Conservation (phyloP, 2,113 vertebrate species). For the Orcinus orca region DNA sequence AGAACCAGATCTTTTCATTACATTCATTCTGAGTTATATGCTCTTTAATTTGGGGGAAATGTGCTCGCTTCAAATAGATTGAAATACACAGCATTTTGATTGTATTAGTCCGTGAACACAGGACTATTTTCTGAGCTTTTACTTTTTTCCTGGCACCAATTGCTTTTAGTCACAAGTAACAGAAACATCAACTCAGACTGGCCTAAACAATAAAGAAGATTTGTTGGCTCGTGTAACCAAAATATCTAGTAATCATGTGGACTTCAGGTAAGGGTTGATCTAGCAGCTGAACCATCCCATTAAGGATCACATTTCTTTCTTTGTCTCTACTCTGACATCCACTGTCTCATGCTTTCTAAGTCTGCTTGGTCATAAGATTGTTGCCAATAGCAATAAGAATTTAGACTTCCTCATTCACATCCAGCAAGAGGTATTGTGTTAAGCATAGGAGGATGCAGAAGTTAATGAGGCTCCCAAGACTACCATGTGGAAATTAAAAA, state of each 20-base stretch:
- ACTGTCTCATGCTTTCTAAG: not conserved
- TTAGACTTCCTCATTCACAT: not conserved
- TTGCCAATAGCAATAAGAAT: constrained; percentile 12
- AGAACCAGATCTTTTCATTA: not conserved
- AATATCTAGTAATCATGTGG: not conserved
- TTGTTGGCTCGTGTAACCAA: not conserved
- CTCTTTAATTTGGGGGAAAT: not conserved
- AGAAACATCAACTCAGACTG: not conserved
- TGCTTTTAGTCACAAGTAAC: constrained; percentile 29
- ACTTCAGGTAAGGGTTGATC: constrained; percentile 16
- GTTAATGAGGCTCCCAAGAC: not conserved
- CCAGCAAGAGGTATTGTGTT: not conserved
- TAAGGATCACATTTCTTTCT: not conserved
- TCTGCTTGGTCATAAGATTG: not conserved
- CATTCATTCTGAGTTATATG: not conserved
- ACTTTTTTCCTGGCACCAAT: not conserved
- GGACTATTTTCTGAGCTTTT: constrained; percentile 13
- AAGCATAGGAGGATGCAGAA: not conserved
- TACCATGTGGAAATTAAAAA: constrained; percentile 5
- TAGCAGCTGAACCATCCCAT: constrained; percentile 1
- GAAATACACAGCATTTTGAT: not conserved
- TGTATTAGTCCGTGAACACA: not conserved
- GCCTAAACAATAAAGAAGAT: constrained; percentile 30
- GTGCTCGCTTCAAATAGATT: not conserved
- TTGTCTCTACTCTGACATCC: not conserved